Percentiles rank a stretch among this genome's conserved stretches.
These are phyloP conservation scores for Scyliorhinus canicula DNA, from an alignment of 2,797 vertebrate genomes.

Conservation along the genomic window DNA sequence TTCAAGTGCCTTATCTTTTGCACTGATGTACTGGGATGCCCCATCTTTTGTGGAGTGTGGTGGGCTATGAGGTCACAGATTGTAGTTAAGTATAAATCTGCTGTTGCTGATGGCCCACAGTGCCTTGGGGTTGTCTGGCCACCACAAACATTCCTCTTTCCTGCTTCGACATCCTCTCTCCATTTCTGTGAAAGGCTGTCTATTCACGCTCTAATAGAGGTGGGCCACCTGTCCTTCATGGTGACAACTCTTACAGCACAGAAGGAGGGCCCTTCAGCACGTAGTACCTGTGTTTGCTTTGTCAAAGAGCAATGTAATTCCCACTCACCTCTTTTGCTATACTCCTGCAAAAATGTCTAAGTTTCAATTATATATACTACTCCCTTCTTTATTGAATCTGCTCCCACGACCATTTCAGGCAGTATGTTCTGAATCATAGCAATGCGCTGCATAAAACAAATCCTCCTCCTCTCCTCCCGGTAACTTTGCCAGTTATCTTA, in stretches of 20 bases:
- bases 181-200: no score
- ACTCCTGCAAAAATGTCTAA: not conserved
- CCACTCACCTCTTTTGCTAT: not conserved
- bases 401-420: not conserved
- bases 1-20: no score
- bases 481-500: not conserved
- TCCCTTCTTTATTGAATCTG: not conserved
- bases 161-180: no score
- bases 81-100: no score
- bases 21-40: no score
- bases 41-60: no score
- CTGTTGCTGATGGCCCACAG: no score
- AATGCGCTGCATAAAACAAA: not conserved
- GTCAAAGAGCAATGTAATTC: not conserved
- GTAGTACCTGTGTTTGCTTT: no score
- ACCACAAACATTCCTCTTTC: no score
- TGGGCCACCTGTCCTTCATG: not conserved
- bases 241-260: not conserved
- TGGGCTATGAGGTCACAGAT: no score
- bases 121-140: no score
- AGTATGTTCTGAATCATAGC: not conserved
- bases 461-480: not conserved
- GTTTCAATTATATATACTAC: not conserved
- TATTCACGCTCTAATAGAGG: not conserved
- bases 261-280: not conserved